A percentile compares a stretch with the other conserved stretches of the same genome.
Evolutionary conservation across 2,888 invertebrate genomes (phyloP).

Genomic region (Dynastes maya): DNA sequence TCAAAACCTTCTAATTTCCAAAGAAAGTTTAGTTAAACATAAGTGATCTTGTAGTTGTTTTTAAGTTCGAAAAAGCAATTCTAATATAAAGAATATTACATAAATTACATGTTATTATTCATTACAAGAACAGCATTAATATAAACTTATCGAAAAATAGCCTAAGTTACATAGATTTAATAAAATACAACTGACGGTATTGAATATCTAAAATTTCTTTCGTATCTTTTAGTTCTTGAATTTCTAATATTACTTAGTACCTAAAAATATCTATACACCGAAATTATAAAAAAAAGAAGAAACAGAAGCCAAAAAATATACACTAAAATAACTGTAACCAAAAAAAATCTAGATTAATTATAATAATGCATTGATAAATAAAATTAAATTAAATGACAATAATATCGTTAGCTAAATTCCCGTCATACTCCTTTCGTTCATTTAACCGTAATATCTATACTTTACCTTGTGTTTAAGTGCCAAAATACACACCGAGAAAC

Average conservation of each 20-base stretch:
- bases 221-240: constrained; percentile 24
- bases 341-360: constrained; percentile 33
- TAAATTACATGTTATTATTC: constrained; percentile 23
- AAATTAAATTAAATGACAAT: constrained; percentile 23
- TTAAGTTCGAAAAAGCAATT: background rate
- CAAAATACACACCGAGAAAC: constrained; percentile 55
- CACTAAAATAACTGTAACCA: constrained; percentile 30
- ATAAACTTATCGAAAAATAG: constrained; percentile 54
- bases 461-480: constrained; percentile 26
- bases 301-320: constrained; percentile 34
- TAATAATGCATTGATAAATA: constrained; percentile 34
- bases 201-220: constrained; percentile 31
- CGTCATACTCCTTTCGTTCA: background rate
- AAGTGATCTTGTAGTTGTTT: background rate
- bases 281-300: constrained; percentile 34
- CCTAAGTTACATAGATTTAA: constrained; percentile 52
- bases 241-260: constrained; percentile 52
- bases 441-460: background rate
- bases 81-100: constrained; percentile 9
- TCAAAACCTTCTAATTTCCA: background rate
- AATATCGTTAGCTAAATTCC: constrained; percentile 44
- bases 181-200: constrained; percentile 2
- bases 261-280: constrained; percentile 49
- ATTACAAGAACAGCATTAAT: constrained; percentile 32
- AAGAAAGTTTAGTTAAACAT: background rate